phyloP scores from a whole-genome alignment of 2,888 invertebrate species.

The Agrotis puta region DNA sequence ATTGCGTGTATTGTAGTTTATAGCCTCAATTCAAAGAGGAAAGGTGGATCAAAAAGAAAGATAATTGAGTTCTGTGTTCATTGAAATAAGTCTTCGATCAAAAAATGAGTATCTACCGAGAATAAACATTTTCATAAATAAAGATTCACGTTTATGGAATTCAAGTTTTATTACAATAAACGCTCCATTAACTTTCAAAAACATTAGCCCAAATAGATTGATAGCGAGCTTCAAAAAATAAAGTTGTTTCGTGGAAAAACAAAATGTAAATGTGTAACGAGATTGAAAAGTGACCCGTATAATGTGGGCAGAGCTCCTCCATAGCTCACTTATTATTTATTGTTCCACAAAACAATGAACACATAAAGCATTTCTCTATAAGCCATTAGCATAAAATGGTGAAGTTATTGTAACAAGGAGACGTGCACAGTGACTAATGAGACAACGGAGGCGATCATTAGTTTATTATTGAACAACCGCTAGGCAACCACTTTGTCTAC shows the following conservation, averaged over 20 bases:
- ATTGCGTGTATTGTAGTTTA: slow-evolving; percentile 19
- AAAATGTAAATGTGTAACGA: slow-evolving; percentile 66
- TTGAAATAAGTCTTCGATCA: too few relatives aligned
- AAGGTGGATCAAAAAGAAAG: not conserved
- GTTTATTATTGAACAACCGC: slow-evolving; percentile 56
- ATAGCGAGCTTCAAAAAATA: slow-evolving; percentile 54
- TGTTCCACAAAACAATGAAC: slow-evolving; percentile 85
- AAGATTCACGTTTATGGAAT: slow-evolving; percentile 33
- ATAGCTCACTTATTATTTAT: slow-evolving; percentile 79
- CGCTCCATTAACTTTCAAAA: slow-evolving; percentile 40
- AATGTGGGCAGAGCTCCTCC: slow-evolving; percentile 66
- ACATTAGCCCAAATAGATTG: slow-evolving; percentile 58
- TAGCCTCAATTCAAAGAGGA: slow-evolving; percentile 1
- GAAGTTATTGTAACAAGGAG: slow-evolving; percentile 70
- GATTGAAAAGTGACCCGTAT: slow-evolving; percentile 61
- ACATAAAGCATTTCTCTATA: slow-evolving; percentile 87
- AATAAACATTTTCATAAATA: slow-evolving; percentile 32
- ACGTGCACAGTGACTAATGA: slow-evolving; percentile 70
- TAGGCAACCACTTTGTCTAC: slow-evolving; percentile 54
- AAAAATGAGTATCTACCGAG: not conserved
- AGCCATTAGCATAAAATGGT: slow-evolving; percentile 85
- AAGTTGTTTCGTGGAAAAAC: slow-evolving; percentile 68
- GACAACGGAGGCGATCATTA: slow-evolving; percentile 61
- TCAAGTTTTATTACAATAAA: slow-evolving; percentile 23
- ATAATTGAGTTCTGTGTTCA: not conserved